Conservation (phyloP, 2,888 invertebrate species). For the Phymatocera aterrima region DNA sequence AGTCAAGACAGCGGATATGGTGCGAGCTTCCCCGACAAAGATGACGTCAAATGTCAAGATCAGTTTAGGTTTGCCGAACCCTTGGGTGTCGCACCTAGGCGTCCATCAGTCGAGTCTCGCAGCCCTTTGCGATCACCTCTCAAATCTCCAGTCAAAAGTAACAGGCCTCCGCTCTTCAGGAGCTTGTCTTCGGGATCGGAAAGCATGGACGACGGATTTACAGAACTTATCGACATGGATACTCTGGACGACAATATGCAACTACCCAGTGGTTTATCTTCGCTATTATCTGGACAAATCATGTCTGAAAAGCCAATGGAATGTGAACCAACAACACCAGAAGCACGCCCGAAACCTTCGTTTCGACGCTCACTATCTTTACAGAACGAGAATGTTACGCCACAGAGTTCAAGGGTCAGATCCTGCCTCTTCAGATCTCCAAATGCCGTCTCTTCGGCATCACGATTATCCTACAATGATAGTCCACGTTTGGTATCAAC, state of each 20-base stretch:
- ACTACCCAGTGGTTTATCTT: conserved; percentile 78
- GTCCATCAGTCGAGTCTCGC: conserved; percentile 63
- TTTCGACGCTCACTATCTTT: conserved; percentile 64
- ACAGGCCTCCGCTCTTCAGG: conserved; percentile 69
- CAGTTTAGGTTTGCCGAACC: conserved; percentile 73
- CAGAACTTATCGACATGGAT: conserved; percentile 80
- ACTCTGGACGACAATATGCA: conserved; percentile 74
- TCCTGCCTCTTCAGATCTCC: conserved; percentile 75
- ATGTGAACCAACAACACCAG: conserved; percentile 72
- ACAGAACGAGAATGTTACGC: conserved; percentile 72
- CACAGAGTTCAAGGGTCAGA: conserved; percentile 73
- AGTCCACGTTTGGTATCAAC: conserved; percentile 44
- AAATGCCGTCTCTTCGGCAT: conserved; percentile 61
- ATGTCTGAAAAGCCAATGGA: conserved; percentile 59
- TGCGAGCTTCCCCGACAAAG: conserved; percentile 69
- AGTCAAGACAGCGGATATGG: conserved; percentile 80
- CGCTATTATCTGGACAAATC: conserved; percentile 78
- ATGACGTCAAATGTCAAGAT: conserved; percentile 55
- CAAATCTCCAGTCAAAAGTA: conserved; percentile 31
- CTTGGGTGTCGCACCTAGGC: conserved; percentile 70
- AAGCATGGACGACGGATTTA: conserved; percentile 81
- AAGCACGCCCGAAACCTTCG: conserved; percentile 59
- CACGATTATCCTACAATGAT: conserved; percentile 61
- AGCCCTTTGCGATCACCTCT: conserved; percentile 55
- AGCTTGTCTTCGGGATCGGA: conserved; percentile 78